Conservation (phyloP, 2,797 vertebrate species). For the Schizothorax lantsangensis region DNA sequence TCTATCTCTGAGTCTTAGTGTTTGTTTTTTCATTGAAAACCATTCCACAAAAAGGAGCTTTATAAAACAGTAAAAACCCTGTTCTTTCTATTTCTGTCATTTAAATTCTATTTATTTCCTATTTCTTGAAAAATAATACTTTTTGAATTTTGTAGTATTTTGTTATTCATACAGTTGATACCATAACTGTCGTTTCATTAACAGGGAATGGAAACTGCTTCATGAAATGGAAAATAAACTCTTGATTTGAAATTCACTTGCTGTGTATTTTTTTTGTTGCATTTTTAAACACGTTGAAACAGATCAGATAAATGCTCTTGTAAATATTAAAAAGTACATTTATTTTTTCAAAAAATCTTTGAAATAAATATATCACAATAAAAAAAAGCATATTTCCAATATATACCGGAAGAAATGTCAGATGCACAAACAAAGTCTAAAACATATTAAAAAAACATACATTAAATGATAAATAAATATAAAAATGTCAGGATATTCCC, state of each 20-base stretch:
- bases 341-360: background rate
- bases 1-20: background rate
- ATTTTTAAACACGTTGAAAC: background rate
- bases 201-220: constrained; percentile 51
- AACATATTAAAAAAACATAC: background rate
- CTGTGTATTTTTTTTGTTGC: background rate
- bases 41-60: constrained; percentile 37
- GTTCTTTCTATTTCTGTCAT: constrained; percentile 21
- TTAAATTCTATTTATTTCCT: constrained; percentile 37
- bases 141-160: constrained; percentile 52
- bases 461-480: background rate
- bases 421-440: background rate
- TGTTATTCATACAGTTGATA: constrained; percentile 53
- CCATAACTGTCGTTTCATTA: constrained; percentile 52
- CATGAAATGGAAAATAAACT: constrained; percentile 58
- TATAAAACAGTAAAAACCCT: constrained; percentile 23
- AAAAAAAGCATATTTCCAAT: background rate
- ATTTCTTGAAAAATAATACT: constrained; percentile 39
- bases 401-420: background rate
- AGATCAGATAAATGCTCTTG: background rate
- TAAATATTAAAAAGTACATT: background rate
- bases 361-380: background rate
- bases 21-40: constrained; percentile 35
- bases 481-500: background rate
- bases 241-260: constrained; percentile 45